These are phyloP conservation scores for Poecilus cupreus DNA, from an alignment of 2,888 invertebrate genomes.

Conservation along the genomic window DNA sequence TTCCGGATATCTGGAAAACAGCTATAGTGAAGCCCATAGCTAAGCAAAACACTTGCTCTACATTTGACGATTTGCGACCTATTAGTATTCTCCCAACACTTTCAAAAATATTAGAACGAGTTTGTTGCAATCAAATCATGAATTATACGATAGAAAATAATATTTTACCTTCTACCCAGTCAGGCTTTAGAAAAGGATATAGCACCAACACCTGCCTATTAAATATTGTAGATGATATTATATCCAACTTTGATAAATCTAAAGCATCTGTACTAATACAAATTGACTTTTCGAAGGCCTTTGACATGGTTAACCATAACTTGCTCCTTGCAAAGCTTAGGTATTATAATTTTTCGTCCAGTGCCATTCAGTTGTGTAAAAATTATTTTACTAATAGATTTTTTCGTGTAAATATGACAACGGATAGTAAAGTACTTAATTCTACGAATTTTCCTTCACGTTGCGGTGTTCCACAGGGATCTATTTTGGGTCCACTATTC, in stretches of 20 bases:
- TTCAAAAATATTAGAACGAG: background rate
- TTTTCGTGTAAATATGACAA: background rate
- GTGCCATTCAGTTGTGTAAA: background rate
- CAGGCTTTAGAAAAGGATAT: background rate
- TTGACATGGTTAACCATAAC: too few relatives aligned
- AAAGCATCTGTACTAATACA: background rate
- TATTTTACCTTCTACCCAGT: background rate
- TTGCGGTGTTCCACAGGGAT: too few relatives aligned
- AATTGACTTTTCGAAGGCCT: background rate
- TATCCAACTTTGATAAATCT: background rate
- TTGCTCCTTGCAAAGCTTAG: background rate
- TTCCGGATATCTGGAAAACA: slow-evolving; percentile 10
- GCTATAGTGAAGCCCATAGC: background rate
- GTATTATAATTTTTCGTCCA: background rate
- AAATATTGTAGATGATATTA: background rate
- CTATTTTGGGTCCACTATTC: slow-evolving; percentile 1
- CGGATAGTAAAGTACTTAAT: background rate
- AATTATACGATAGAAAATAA: background rate
- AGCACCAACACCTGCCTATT: background rate
- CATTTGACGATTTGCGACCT: background rate
- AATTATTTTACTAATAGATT: background rate
- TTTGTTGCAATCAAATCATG: slow-evolving; percentile 1
- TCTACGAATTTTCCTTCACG: background rate
- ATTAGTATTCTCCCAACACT: background rate
- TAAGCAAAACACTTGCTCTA: background rate